Conservation (phyloP, 1,140 invertebrate genomes). For the Zaprionus tsacasi region DNA sequence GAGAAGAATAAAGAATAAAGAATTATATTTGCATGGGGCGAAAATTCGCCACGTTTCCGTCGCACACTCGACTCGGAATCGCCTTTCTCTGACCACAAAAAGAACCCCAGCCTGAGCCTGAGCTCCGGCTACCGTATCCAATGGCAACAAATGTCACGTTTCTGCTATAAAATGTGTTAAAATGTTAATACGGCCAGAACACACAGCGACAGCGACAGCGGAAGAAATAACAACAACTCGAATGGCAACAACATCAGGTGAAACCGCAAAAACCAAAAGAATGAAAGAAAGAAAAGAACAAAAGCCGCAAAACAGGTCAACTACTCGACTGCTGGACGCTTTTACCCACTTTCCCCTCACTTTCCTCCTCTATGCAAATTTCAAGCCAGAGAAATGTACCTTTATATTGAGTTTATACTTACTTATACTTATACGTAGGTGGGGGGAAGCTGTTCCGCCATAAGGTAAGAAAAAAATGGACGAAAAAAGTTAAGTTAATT, state of each 20-base stretch:
- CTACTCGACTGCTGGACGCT: conserved; percentile 10
- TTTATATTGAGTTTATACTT: conserved; percentile 46
- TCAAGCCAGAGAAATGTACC: conserved; percentile 41
- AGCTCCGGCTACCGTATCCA: background rate
- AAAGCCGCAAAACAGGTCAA: conserved; percentile 37
- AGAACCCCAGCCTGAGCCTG: background rate
- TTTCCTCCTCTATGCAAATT: conserved; percentile 48
- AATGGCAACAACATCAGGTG: background rate
- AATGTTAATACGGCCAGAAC: conserved; percentile 59
- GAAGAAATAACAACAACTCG: conserved; percentile 9
- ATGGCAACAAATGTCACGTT: conserved; percentile 70
- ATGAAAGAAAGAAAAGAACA: conserved; percentile 32
- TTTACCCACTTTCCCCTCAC: conserved; percentile 10
- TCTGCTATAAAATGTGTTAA: conserved; percentile 70
- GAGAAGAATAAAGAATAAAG: background rate
- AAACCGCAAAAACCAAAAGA: conserved; percentile 31
- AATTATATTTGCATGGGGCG: conserved; percentile 5
- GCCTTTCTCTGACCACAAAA: conserved; percentile 2
- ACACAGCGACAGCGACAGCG: conserved; percentile 27
- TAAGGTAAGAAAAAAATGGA: conserved; percentile 9
- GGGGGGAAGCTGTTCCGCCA: conserved; percentile 21
- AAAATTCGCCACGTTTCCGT: conserved; percentile 24
- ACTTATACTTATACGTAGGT: conserved; percentile 12
- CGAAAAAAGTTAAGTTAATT: conserved; percentile 71
- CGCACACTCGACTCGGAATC: background rate